These are phyloP conservation scores for Coelopa frigida DNA, from an alignment of 1,140 invertebrate genomes.

Conservation along the genomic window DNA sequence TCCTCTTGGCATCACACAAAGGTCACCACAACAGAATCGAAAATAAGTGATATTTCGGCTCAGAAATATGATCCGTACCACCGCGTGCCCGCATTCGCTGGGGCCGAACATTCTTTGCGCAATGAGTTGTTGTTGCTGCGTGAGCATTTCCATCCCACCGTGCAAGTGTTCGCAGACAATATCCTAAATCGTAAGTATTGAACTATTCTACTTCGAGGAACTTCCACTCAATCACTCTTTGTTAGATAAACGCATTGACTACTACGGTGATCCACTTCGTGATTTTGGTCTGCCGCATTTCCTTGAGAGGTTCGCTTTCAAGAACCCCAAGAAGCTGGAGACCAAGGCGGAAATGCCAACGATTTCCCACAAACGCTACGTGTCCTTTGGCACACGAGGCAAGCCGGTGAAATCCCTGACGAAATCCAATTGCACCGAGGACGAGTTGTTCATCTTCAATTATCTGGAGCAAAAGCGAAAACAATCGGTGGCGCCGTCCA, in stretches of 20 bases:
- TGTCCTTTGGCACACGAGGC: slow-evolving; percentile 28
- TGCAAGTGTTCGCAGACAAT: slow-evolving; percentile 77
- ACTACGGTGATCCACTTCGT: slow-evolving; percentile 84
- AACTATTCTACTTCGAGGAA: background rate
- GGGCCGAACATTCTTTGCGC: slow-evolving; percentile 60
- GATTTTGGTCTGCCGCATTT: slow-evolving; percentile 88
- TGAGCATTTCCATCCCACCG: slow-evolving; percentile 85
- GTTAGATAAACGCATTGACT: slow-evolving; percentile 63
- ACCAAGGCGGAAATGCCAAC: slow-evolving; percentile 39
- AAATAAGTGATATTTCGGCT: slow-evolving; percentile 28
- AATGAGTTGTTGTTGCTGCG: slow-evolving; percentile 66
- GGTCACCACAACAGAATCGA: slow-evolving; percentile 14
- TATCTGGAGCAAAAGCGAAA: slow-evolving; percentile 42
- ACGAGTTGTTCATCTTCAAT: slow-evolving; percentile 43
- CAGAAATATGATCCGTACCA: slow-evolving; percentile 61
- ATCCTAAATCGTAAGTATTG: slow-evolving; percentile 64
- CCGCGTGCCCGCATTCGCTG: slow-evolving; percentile 77
- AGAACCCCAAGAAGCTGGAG: slow-evolving; percentile 81
- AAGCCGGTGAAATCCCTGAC: slow-evolving; percentile 32
- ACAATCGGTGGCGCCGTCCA: slow-evolving; percentile 22
- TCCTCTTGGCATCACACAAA: slow-evolving; percentile 34
- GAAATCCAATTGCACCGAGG: slow-evolving; percentile 34
- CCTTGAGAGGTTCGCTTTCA: slow-evolving; percentile 90
- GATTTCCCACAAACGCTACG: slow-evolving; percentile 30
- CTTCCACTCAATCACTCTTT: background rate